phyloP scores from a whole-genome alignment of 2,113 vertebrate genomes.

The Motacilla tschutschensis region DNA sequence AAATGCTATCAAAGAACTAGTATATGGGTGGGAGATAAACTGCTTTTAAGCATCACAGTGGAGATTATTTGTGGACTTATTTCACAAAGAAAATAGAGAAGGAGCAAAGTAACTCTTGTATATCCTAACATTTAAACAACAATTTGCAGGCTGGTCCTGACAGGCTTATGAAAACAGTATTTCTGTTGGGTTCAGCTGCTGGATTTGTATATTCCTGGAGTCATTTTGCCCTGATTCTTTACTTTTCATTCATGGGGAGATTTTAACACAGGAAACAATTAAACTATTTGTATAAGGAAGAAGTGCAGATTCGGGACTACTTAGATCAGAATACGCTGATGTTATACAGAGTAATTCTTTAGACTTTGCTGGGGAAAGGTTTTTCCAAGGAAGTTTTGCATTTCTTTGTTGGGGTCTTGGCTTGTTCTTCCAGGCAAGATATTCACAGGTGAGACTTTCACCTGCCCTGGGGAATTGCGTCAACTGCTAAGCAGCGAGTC shows the following conservation, averaged over 20 bases:
- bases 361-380: neutral
- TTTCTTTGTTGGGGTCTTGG: neutral
- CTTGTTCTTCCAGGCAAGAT: neutral
- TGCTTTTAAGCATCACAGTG: conserved; percentile 25
- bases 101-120: conserved; percentile 6
- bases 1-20: conserved; percentile 35
- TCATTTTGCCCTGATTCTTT: neutral
- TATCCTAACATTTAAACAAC: neutral
- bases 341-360: neutral
- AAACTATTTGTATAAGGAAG: neutral
- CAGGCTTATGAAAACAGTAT: neutral
- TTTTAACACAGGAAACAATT: neutral
- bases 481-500: neutral
- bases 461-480: neutral
- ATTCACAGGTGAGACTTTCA: neutral
- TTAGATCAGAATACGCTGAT: neutral
- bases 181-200: neutral
- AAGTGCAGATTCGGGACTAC: neutral
- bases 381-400: neutral
- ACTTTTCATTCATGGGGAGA: neutral
- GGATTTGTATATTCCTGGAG: neutral
- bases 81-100: neutral
- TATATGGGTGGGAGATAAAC: conserved; percentile 22
- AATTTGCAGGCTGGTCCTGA: neutral
- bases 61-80: conserved; percentile 28